phyloP scores from a whole-genome alignment of 23 tunicate species.

The Trididemnum miniatum region DNA sequence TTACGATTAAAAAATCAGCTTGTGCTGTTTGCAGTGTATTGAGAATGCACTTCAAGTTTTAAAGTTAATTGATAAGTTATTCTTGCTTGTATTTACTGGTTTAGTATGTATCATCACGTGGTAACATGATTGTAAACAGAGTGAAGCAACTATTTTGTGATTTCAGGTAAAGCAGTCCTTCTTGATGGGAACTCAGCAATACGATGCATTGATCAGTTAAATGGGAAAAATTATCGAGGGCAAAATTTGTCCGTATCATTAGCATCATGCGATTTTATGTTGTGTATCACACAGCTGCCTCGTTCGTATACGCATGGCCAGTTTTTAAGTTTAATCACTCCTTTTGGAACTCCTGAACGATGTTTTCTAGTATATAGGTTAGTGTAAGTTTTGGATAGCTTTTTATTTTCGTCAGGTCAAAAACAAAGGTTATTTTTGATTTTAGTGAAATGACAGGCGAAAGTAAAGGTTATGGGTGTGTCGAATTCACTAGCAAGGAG shows the following conservation, averaged over 20 bases:
- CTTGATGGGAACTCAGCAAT: slow-evolving; percentile 82
- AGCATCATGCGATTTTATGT: slow-evolving; percentile 93
- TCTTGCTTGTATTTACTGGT: no score
- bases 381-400: not conserved
- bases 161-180: slow-evolving; percentile 85
- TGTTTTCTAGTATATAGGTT: slow-evolving; percentile 92
- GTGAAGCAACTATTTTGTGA: no score
- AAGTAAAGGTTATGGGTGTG: slow-evolving; percentile 93
- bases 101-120: not conserved
- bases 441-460: slow-evolving; percentile 61
- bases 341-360: slow-evolving; percentile 95
- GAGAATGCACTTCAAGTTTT: not conserved
- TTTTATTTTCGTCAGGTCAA: not conserved
- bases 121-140: not conserved
- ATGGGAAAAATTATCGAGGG: slow-evolving; percentile 62
- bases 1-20: no score
- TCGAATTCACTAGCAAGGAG: slow-evolving; percentile 95
- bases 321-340: slow-evolving; percentile 73
- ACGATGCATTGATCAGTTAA: slow-evolving; percentile 62
- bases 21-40: not conserved
- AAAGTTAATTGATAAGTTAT: no score
- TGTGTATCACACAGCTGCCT: slow-evolving; percentile 90
- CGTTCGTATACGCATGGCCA: slow-evolving; percentile 66
- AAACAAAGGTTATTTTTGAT: not conserved
- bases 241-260: slow-evolving; percentile 62